Evolutionary conservation across 1,140 invertebrate species (phyloP).

Genomic region (Pygmarrhopalites habei): DNA sequence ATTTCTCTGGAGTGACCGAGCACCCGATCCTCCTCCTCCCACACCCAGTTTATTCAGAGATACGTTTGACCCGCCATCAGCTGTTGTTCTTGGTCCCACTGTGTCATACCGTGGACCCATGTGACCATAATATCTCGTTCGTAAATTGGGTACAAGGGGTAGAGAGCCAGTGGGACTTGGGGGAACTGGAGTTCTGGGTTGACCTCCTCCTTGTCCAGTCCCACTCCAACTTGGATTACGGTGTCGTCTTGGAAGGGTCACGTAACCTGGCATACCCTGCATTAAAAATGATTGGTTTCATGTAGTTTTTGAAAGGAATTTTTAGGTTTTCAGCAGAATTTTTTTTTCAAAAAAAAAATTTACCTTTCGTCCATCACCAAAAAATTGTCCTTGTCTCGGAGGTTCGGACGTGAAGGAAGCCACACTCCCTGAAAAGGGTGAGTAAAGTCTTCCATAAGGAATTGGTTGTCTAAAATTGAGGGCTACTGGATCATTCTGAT

Average conservation of each 20-base stretch:
- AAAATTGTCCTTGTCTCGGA: not conserved
- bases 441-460: not conserved
- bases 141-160: not conserved
- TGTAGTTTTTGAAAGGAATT: too few relatives aligned
- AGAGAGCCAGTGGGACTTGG: not conserved
- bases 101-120: constrained; percentile 6
- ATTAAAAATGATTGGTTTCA: too few relatives aligned
- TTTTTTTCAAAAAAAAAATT: too few relatives aligned
- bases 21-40: too few relatives aligned
- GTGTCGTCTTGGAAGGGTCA: constrained; percentile 9
- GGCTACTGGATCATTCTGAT: not conserved
- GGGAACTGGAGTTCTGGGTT: not conserved
- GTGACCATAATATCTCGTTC: not conserved
- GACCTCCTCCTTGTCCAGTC: not conserved
- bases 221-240: constrained; percentile 7
- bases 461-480: not conserved
- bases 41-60: constrained; percentile 17
- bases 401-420: constrained; percentile 6
- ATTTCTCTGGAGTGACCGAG: not conserved
- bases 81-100: constrained; percentile 16
- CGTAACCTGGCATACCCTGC: not conserved
- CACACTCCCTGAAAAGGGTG: constrained; percentile 4
- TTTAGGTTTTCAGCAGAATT: too few relatives aligned
- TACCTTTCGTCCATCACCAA: too few relatives aligned
- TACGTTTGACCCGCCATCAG: constrained; percentile 8